These are phyloP conservation scores for Euzophera pinguis DNA, from an alignment of 2,888 invertebrate genomes.

Conservation along the genomic window DNA sequence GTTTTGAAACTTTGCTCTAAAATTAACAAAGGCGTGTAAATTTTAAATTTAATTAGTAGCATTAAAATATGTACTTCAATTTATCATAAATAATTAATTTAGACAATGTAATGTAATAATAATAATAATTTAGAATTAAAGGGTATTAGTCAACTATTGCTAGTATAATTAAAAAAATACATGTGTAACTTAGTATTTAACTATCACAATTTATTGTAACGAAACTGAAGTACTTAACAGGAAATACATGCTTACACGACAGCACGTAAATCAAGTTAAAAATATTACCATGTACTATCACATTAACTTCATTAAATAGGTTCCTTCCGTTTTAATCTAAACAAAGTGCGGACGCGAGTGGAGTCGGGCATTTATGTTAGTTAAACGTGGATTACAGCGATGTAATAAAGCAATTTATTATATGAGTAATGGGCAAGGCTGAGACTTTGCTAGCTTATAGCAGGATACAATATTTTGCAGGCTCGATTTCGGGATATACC, in stretches of 20 bases:
- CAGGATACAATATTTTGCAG: conserved; percentile 1
- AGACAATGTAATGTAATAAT: too few species aligned
- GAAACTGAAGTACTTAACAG: too few species aligned
- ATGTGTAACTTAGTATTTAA: too few species aligned
- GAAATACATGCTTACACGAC: neutral
- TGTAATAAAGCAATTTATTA: conserved; percentile 65
- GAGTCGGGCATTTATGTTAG: conserved; percentile 69
- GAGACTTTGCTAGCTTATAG: conserved; percentile 12
- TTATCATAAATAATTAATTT: too few species aligned
- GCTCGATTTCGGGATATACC: too few species aligned
- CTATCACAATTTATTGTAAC: neutral
- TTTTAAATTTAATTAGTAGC: too few species aligned
- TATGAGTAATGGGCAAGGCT: conserved; percentile 28
- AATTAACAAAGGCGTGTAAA: neutral
- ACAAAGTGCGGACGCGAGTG: conserved; percentile 56
- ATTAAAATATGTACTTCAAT: too few species aligned
- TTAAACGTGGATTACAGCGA: conserved; percentile 69
- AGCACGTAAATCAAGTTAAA: conserved; percentile 15
- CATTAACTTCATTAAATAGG: conserved; percentile 43
- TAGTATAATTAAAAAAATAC: too few species aligned
- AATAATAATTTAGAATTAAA: too few species aligned
- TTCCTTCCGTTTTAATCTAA: conserved; percentile 68
- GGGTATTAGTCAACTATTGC: too few species aligned
- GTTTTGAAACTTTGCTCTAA: neutral
- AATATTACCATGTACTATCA: conserved; percentile 22